A percentile compares a stretch with the other conserved stretches of the same genome.
Evolutionary conservation across 2,113 vertebrate species (phyloP).

Genomic region (Mobula hypostoma): DNA sequence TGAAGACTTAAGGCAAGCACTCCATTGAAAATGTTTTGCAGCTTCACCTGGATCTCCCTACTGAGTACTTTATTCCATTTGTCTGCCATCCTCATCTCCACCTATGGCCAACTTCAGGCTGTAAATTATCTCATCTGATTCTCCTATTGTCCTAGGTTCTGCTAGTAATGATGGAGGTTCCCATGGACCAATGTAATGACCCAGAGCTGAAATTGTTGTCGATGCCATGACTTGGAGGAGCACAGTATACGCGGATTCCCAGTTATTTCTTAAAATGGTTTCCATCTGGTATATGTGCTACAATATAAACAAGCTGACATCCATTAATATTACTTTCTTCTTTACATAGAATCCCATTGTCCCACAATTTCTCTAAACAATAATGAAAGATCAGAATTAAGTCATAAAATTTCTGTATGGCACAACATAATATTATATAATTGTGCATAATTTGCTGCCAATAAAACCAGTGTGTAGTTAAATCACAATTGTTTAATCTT

Average conservation of each 20-base stretch:
- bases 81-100: neutral
- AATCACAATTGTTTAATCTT: neutral
- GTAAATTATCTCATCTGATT: neutral
- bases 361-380: neutral
- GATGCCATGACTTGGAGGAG: neutral
- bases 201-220: neutral
- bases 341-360: neutral
- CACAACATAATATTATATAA: neutral
- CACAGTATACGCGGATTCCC: neutral
- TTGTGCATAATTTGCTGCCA: neutral
- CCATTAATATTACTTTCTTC: neutral
- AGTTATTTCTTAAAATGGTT: neutral
- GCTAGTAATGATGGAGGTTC: neutral
- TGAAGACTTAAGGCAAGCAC: neutral
- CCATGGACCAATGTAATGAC: neutral
- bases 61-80: neutral
- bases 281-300: neutral
- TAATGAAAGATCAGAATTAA: neutral
- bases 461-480: neutral
- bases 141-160: neutral
- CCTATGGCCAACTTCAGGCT: neutral
- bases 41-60: too few species aligned
- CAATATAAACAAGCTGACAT: neutral
- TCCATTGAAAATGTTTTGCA: neutral
- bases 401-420: neutral